Evolutionary conservation across 1,140 invertebrate genomes (phyloP), one percentile per base, ranked within the genome.

Genomic region (Drosophila athabasca): DNA sequence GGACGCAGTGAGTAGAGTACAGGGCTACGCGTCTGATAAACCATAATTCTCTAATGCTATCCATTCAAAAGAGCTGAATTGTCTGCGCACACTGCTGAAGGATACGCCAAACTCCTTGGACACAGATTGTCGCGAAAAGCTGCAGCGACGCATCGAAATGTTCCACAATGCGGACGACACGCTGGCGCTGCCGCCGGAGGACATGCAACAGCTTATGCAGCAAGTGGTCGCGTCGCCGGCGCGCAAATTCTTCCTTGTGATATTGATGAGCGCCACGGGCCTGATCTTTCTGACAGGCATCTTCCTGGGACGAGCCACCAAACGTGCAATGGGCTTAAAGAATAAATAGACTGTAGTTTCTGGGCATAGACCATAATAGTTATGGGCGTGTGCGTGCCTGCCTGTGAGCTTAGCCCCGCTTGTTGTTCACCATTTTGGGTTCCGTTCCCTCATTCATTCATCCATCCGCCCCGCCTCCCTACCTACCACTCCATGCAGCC

Each of bases 71-170:
- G 97, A 96, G 92, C 93, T 98, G 46, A 95, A 95, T 90, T 98
- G 97, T 92, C 92, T 98, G 45, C 94, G 96, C 92, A 94, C 94
- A 64, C 93, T 95, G 46, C 90, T 97, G 60, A 93, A 95, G 81
- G 94, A 95, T 76, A 92, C 93, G 62, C 93, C 93, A 22, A 95
- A 95, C 87, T 93, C 94, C 57, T 92, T 98, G 44, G 94, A 96
- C 71, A 80, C 92, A 49, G 95, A 96, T 71, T 98, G 97, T 91
- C 94, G 95, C 73, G 95, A 94, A 72, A 96, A 96, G 93, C 92
- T 98, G 49, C 93, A 94, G 55, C 95, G 95, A 62, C 94, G 97
- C 77, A 95, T 97, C 78, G 95, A 97, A 93, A 97, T 98, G 96
- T 98, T 97, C 91, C 95, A 94, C 92, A 96, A 96, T 93, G 96